Base-by-base conservation (phyloP, 2,113 vertebrate genomes). In the Pomatorhinus ruficollis region DNA sequence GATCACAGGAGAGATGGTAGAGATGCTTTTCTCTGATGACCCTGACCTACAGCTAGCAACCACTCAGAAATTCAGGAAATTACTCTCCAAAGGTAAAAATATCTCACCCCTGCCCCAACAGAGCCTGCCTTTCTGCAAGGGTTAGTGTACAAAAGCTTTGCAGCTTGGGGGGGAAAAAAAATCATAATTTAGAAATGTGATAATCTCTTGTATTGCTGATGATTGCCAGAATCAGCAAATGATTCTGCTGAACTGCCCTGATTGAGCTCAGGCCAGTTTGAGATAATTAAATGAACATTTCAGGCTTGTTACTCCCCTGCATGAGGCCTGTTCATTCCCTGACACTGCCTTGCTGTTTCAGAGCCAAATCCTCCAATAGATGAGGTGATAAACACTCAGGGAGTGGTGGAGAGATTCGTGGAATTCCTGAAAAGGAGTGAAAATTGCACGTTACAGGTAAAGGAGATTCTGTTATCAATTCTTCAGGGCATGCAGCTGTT, bases 311-410 rank as follows among this genome's bases (percentile, higher is more conserved):
- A 4, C 12, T 52, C 5, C 31, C 5, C 44, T 82, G 2, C 9
- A 1, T 12, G 52, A 56, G 31, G 7, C 22, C 33, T 52, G 5
- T 4, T 5, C n/a, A 4, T 54, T 61, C 21, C 59, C 68, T 96
- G 87, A 94, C 64, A 0, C 71, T 75, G 75, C 50, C 17, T 92
- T 94, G 90, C 64, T 83, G 8, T 97, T 93, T 54, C 97, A 99
- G 99, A 99, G 97, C 99, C 99, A 10, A 99, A 99, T 96, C 99
- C 99, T 93, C 99, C 99, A 20, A 99, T 99, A 95, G 99, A 99
- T 91, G 99, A 99, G 97, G 99, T 99, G 87, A 99, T 99, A 93
- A 99, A 98, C 97, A 99, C 99, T 35, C 96, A 98, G 49, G 99
- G 99, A 94, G 99, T 99, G 35, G 99, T 99, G 91, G 99, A 99